Evolutionary conservation across 2,797 vertebrate genomes (phyloP), one percentile per base, ranked within the genome.

Genomic region (Melanotaenia trifasciata): DNA sequence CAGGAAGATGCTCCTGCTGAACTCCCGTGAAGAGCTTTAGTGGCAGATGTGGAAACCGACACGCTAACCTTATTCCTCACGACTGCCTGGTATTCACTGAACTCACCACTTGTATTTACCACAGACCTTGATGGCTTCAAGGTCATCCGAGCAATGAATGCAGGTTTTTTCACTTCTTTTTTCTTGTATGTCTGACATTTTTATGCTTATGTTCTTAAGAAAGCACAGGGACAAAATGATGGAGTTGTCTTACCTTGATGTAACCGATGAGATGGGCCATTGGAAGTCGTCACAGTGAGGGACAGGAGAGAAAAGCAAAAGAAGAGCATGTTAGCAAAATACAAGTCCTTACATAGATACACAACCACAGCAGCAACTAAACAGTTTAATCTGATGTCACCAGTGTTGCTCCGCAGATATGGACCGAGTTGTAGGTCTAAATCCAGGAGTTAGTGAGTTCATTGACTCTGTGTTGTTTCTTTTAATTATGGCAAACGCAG

Each of bases 191-290:
- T 36, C 22, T 47, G 9, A 50, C 12, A 57, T 18, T 45, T 68
- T 20, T 43, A 3, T 32, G 16, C 0, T 54, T 20, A 18, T 38
- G 10, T 26, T 38, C 51, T 47, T 30, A 2, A 13, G 47, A 64
- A 57, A 79, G 8, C 43, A 20, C 5, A 36, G 16, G 1, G n/a
- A 33, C 1, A 64, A 9, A 64, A 64, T 8, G 24, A 73, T 13
- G 58, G 70, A 59, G n/a, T 67, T 88, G 16, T 90, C 94, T 94
- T 94, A 94, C 94, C 94, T 95, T 89, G 1, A 72, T 64, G 11
- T 56, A 38, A 60, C n/a, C 32, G 62, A 74, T 16, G 51, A 66
- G 12, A 63, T 40, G 36, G 58, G 74, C 1, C 72, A 38, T 53
- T 40, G 2, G 1, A 66, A 69, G 70, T 86, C 66, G 18, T 26